Percentiles rank a stretch among this genome's conserved stretches.
These are phyloP conservation scores for Pterophyllum scalare DNA, from an alignment of 2,113 vertebrate genomes.

Conservation along the genomic window DNA sequence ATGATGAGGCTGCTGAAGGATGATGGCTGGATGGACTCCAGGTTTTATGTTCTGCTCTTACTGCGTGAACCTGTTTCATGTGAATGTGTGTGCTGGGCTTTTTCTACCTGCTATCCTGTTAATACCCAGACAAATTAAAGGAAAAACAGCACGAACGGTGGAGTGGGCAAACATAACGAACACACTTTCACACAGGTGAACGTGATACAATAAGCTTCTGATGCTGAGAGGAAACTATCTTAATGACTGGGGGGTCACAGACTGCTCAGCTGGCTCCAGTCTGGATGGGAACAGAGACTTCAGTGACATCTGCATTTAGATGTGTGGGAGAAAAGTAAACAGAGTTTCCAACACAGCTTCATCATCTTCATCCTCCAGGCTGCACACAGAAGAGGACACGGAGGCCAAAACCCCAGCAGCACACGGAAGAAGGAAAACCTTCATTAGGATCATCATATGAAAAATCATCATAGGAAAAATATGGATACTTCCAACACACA, in stretches of 20 bases:
- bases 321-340: not conserved
- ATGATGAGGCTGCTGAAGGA: not conserved
- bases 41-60: not conserved
- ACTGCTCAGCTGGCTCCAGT: not conserved
- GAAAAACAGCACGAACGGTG: not conserved
- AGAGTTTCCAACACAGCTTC: not conserved
- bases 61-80: not conserved
- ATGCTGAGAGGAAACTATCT: not conserved
- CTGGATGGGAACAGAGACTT: not conserved
- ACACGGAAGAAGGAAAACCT: accelerated
- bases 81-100: not conserved
- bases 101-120: not conserved
- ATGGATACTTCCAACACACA: too few relatives aligned
- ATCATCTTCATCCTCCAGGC: too few relatives aligned
- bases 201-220: accelerated
- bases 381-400: too few relatives aligned
- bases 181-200: not conserved
- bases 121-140: not conserved
- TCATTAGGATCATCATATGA: not conserved
- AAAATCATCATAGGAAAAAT: too few relatives aligned
- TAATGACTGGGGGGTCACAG: not conserved
- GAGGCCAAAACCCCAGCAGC: not conserved
- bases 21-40: not conserved
- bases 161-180: accelerated
- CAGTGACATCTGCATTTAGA: not conserved